phyloP scores from a whole-genome alignment of 1,140 invertebrate genomes.

The Drosophila kurseongensis region DNA sequence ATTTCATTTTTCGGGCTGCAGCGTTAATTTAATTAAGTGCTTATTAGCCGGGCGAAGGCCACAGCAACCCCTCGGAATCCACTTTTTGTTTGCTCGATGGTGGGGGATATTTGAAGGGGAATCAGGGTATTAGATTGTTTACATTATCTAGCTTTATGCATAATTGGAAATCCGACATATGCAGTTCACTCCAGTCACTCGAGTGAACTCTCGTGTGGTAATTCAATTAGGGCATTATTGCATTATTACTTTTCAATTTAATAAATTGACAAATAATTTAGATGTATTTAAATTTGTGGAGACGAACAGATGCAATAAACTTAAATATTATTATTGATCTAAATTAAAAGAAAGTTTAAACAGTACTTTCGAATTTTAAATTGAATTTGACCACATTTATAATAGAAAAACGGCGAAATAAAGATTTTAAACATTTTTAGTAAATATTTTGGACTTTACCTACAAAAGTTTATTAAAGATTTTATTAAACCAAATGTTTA shows the following conservation, averaged over 20 bases:
- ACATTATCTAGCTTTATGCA: constrained; percentile 8
- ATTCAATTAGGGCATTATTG: constrained; percentile 36
- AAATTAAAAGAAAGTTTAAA: too few species aligned
- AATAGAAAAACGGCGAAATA: too few species aligned
- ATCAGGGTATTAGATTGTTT: constrained; percentile 41
- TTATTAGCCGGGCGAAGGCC: constrained; percentile 59
- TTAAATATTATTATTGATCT: too few species aligned
- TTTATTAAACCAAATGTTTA: too few species aligned
- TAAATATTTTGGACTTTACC: too few species aligned
- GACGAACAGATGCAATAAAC: too few species aligned
- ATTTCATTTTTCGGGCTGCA: constrained; percentile 41
- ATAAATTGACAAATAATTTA: constrained; percentile 3
- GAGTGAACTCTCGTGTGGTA: constrained; percentile 35
- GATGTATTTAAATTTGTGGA: too few species aligned
- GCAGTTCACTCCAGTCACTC: constrained; percentile 14
- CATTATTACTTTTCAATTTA: constrained; percentile 33
- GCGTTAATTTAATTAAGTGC: constrained; percentile 69
- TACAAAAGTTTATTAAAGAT: too few species aligned
- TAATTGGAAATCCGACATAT: constrained; percentile 34
- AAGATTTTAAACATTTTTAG: too few species aligned
- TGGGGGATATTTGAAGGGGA: neutral
- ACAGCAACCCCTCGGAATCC: neutral
- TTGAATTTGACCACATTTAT: too few species aligned
- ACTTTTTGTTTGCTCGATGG: constrained; percentile 27
- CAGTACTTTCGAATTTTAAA: too few species aligned